Conservation (phyloP, 2,888 invertebrate genomes). For the Caenorhabditis wallacei region DNA sequence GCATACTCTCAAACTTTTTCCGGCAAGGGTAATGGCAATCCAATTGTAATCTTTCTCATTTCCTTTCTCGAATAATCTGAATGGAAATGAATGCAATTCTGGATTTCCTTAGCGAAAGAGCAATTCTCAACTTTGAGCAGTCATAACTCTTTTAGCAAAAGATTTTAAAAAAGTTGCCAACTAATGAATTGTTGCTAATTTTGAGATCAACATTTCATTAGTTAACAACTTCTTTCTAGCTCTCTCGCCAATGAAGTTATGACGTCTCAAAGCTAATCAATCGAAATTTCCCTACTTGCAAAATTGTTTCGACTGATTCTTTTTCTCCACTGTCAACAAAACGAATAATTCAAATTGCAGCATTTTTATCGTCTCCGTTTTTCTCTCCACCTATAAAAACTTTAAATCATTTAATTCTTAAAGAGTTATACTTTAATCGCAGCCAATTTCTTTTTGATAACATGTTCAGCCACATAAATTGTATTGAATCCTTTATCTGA, state of each 20-base stretch:
- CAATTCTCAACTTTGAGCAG: no score
- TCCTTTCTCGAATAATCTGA: constrained; percentile 67
- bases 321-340: constrained; percentile 62
- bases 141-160: no score
- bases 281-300: no score
- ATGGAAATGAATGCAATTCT: no score
- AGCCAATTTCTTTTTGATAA: constrained; percentile 52
- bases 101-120: no score
- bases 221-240: no score
- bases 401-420: background rate
- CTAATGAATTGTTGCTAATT: no score
- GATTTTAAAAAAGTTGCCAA: no score
- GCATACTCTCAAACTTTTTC: constrained; percentile 61
- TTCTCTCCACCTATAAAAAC: constrained; percentile 62
- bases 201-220: no score
- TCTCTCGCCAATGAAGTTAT: no score
- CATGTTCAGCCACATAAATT: constrained; percentile 68
- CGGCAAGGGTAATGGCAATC: constrained; percentile 71
- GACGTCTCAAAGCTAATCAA: no score
- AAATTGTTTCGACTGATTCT: constrained; percentile 67
- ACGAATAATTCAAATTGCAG: constrained; percentile 70
- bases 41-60: constrained; percentile 66
- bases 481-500: constrained; percentile 69
- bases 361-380: constrained; percentile 64
- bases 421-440: constrained; percentile 50